These are phyloP conservation scores for Leptopilina myrica DNA, from an alignment of 2,888 invertebrate genomes.

Conservation along the genomic window DNA sequence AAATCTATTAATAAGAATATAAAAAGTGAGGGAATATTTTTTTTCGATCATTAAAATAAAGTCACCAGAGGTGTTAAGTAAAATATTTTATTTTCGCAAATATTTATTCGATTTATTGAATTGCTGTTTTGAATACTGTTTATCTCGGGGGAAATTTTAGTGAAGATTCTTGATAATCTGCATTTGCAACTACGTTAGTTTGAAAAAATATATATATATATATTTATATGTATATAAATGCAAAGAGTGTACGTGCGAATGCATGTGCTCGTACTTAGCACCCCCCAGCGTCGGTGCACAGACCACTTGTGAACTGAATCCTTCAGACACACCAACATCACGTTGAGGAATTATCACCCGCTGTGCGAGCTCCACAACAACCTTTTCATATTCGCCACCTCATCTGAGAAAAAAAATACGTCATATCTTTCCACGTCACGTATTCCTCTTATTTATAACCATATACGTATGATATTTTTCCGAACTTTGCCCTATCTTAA, in stretches of 20 bases:
- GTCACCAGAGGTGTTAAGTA: background rate
- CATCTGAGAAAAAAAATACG: conserved; percentile 20
- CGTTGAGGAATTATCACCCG: conserved; percentile 36
- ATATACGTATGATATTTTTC: no score
- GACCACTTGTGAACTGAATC: conserved; percentile 40
- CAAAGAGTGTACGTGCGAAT: conserved; percentile 25
- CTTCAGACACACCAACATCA: conserved; percentile 36
- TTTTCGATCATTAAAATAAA: background rate
- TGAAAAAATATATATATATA: no score
- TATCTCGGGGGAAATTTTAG: conserved; percentile 5
- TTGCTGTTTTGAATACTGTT: background rate
- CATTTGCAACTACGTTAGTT: background rate
- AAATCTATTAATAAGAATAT: background rate
- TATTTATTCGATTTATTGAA: background rate
- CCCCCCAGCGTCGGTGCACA: conserved; percentile 22
- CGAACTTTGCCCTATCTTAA: background rate
- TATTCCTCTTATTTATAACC: background rate
- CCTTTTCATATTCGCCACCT: conserved; percentile 21
- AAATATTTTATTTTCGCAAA: background rate
- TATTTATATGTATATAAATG: background rate
- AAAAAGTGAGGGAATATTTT: background rate
- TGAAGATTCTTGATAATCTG: conserved; percentile 4
- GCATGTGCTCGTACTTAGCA: conserved; percentile 35
- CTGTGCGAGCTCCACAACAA: conserved; percentile 31
- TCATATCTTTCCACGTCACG: conserved; percentile 12